Evolutionary conservation across 1,140 invertebrate species (phyloP), one percentile per base, ranked within the genome.

Genomic region (Temnothorax curvispinosus): DNA sequence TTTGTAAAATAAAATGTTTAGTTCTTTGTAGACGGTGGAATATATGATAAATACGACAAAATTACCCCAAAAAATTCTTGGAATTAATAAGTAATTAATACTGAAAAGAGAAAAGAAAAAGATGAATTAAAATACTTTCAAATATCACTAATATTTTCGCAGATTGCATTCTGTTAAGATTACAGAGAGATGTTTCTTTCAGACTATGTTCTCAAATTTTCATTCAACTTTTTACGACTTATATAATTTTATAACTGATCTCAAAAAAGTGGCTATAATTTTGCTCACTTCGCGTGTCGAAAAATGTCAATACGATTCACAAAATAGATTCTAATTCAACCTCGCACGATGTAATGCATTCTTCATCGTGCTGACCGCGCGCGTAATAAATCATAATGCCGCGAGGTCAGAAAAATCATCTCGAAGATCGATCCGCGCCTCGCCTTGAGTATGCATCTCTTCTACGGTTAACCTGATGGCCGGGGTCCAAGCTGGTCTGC

Each of bases 331-430:
- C 54, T 75, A 75, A 75, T 75, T 44, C 54, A 62, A 21, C 0
- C 8, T 60, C 27, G 18, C n/a, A 21, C 6, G 18, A 38, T 47
- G 27, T 38, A 60, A 50, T 35, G 69, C 54, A 75, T 75, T 60
- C 69, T 60, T 72, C 52, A 56, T 58, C 13, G 69, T 6, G 41
- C 27, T 41, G 80, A 74, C 32, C 50, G 13, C 18, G 13, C n/a
- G 52, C 11, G 65, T 74, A 74, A 84, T 84, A 84, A 84, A 84
- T 84, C 80, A 60, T 47, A 18, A 35, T 47, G 77, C 77, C 69
- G 80, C 54, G 54, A 74, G 80, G 69, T 84, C 80, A 84, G 69
- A 84, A 60, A 75, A 84, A 74, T 84, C 69, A 84, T 75, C 56
- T 13, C 69, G 54, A 47, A 54, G 80, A 84, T 84, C 80, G 80